Evolutionary conservation across 1,140 invertebrate species (phyloP), one percentile per base, ranked within the genome.

Genomic region (Tetraneura akinire): DNA sequence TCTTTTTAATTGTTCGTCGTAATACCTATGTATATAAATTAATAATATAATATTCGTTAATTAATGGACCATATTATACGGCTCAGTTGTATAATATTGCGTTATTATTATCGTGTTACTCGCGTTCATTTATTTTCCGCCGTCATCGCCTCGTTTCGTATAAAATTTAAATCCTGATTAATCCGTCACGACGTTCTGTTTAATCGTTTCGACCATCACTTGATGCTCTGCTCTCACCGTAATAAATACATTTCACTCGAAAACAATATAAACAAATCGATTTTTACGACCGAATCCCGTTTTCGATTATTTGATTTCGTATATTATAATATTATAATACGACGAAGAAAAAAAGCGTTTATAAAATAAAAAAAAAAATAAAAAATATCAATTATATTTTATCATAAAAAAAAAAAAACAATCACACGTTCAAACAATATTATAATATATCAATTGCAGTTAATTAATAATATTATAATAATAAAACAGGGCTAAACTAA

Each of bases 401-500:
- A n/a, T n/a, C n/a, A n/a, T n/a, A 60, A 60, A 29, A 29, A 66
- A 66, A 18, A 10, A 37, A 0, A 18, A 4, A 66, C 23, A 68
- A 21, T 45, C 64, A 66, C 37, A 42, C 32, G 37, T 18, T 4
- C 32, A 45, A 45, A 37, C 14, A 11, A 42, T 64, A 32, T 62
- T 62, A 62, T 32, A 32, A 18, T n/a, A 32, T 3, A 26, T 32
- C 9, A 11, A 3, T 18, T 26, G n/a, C n/a, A n/a, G n/a, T 32
- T 47, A 68, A 45, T 47, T 47, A 21, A 8, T n/a, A 21, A 45
- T 42, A 11, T 21, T 23, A 57, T 37, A 23, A 55, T 37, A 73
- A 57, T 37, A 76, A 76, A 76, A 78, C 74, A 78, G 74, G 74
- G 74, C 74, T 0, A 76, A 76, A 62, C 49, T n/a, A n/a, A 26